Percentiles rank a stretch among this genome's conserved stretches.
Conservation (phyloP, 2,888 invertebrate species). For the Rotaria socialis region DNA sequence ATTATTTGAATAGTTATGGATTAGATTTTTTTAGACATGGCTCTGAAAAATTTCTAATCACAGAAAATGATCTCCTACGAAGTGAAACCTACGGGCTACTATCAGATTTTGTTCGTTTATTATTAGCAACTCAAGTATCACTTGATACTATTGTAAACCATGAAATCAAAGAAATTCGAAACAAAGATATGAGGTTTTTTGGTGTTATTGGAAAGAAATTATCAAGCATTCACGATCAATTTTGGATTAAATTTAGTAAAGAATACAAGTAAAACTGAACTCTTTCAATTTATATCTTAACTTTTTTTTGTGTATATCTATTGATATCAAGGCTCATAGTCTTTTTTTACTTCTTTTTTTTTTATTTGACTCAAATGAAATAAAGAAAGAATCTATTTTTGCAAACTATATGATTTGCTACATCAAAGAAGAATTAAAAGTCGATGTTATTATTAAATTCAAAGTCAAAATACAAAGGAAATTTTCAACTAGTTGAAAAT, state of each 20-base stretch:
- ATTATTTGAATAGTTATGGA: slow-evolving; percentile 24
- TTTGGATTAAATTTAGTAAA: neutral
- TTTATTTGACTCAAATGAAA: too few relatives aligned
- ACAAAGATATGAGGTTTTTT: neutral
- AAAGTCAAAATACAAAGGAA: too few relatives aligned
- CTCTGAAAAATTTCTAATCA: neutral
- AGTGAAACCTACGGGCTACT: neutral
- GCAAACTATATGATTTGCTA: too few relatives aligned
- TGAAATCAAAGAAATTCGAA: neutral
- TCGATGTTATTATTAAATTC: too few relatives aligned
- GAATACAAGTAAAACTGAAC: neutral
- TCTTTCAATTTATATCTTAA: too few relatives aligned
- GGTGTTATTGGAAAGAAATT: neutral
- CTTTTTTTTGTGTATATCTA: too few relatives aligned
- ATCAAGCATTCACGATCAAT: neutral
- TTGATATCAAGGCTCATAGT: too few relatives aligned
- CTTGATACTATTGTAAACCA: neutral
- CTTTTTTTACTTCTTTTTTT: too few relatives aligned
- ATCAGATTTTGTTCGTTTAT: neutral
- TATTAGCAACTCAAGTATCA: neutral
- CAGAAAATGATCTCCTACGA: neutral
- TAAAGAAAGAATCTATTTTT: too few relatives aligned
- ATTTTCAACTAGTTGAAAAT: too few relatives aligned
- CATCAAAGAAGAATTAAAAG: too few relatives aligned
- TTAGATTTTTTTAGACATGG: neutral